These are phyloP conservation scores for Sycophila sp. DNA, from an alignment of 1,140 invertebrate species.

Conservation along the genomic window DNA sequence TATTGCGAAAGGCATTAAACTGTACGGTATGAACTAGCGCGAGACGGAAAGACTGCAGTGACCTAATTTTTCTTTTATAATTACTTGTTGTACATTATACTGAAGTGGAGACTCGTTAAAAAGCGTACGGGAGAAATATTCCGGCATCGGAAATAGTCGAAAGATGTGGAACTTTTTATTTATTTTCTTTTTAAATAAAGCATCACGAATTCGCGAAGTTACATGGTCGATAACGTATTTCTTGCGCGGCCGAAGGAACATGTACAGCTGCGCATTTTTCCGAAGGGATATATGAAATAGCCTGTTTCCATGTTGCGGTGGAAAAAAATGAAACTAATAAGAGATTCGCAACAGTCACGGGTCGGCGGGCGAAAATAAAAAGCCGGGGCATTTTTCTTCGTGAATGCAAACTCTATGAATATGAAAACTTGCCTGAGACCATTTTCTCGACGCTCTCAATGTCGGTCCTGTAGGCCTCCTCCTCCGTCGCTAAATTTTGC, in stretches of 20 bases:
- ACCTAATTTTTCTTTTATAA: neutral
- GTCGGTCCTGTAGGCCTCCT: constrained; percentile 26
- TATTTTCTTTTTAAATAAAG: too few relatives aligned
- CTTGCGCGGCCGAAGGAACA: too few relatives aligned
- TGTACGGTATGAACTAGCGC: too few relatives aligned
- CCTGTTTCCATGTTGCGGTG: neutral
- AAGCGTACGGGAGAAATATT: neutral
- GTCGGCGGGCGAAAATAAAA: constrained; percentile 5
- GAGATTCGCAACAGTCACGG: neutral
- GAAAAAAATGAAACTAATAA: neutral
- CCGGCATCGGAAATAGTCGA: neutral
- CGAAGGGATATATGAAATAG: neutral
- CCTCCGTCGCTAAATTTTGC: constrained; percentile 7
- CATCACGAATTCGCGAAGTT: too few relatives aligned
- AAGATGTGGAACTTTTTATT: too few relatives aligned
- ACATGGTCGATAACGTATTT: too few relatives aligned
- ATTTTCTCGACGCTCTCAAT: constrained; percentile 2
- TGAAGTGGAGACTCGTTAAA: too few relatives aligned
- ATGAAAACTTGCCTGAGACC: constrained; percentile 32
- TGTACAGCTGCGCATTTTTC: too few relatives aligned
- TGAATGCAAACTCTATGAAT: neutral
- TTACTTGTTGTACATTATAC: too few relatives aligned
- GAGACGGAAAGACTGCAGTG: too few relatives aligned
- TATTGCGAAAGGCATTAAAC: too few relatives aligned
- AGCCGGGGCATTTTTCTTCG: constrained; percentile 11